Conservation (phyloP, 2,113 vertebrate species). For the Pandion haliaetus region DNA sequence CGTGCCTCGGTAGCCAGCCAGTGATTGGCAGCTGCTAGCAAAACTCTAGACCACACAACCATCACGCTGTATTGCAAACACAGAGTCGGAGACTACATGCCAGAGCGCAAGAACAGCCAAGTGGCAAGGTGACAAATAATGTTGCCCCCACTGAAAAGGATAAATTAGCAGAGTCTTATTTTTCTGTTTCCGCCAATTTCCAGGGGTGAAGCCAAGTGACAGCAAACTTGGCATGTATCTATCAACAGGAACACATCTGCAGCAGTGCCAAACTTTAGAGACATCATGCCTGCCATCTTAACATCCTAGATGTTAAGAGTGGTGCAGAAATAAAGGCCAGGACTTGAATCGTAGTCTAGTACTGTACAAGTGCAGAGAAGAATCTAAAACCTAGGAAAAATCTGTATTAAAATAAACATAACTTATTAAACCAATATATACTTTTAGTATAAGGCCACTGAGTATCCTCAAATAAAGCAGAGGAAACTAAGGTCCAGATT, state of each 20-base stretch:
- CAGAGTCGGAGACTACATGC: not conserved
- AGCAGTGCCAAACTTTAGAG: not conserved
- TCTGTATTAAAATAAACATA: not conserved
- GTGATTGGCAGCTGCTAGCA: not conserved
- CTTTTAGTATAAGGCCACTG: not conserved
- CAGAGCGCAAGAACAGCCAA: constrained; percentile 11
- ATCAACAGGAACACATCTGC: not conserved
- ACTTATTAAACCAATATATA: not conserved
- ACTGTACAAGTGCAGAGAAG: not conserved
- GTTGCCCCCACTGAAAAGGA: constrained; percentile 24
- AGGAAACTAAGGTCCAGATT: not conserved
- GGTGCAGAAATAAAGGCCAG: not conserved
- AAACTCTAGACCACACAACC: not conserved
- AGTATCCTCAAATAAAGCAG: not conserved
- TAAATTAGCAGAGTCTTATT: constrained; percentile 36
- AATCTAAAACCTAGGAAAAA: not conserved
- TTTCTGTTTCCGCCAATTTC: not conserved
- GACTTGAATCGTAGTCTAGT: not conserved
- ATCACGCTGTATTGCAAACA: not conserved
- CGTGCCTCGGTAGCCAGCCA: not conserved
- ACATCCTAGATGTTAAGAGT: not conserved
- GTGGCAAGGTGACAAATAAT: constrained; percentile 15
- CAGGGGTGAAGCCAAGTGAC: constrained; percentile 34
- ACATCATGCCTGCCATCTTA: not conserved
- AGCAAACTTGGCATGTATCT: not conserved